Percentiles rank a stretch among this genome's conserved stretches.
Evolutionary conservation across 2,888 invertebrate species (phyloP).

Genomic region (Nephrotoma flavescens): DNA sequence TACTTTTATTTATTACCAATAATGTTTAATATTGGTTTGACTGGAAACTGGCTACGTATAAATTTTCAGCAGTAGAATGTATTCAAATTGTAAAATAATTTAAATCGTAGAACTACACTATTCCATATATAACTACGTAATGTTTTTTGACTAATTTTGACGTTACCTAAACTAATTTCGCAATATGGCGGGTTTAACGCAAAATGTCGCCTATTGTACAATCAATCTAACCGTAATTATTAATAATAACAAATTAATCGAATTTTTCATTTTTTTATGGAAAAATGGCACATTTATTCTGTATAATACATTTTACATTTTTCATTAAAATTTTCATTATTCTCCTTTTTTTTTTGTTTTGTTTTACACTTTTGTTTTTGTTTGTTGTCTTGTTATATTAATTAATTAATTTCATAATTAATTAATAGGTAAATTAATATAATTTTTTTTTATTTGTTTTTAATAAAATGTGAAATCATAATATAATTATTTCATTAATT

Average conservation of each 20-base stretch:
- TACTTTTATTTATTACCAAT: no score
- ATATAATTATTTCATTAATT: not conserved
- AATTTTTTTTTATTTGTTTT: not conserved
- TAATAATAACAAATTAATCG: not conserved
- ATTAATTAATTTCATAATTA: not conserved
- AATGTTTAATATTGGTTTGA: no score
- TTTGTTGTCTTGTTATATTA: conserved; percentile 6
- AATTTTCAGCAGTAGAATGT: no score
- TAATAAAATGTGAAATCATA: not conserved
- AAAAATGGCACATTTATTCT: conserved; percentile 17
- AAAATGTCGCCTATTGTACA: no score
- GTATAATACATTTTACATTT: conserved; percentile 12
- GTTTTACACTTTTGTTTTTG: not conserved
- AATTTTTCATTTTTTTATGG: conserved; percentile 9
- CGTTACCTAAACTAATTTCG: no score
- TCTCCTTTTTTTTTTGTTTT: conserved; percentile 9
- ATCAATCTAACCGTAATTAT: no score
- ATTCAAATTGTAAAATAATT: no score
- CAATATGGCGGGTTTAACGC: no score
- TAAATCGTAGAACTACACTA: no score
- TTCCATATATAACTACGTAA: no score
- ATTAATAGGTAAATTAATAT: not conserved
- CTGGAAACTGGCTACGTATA: no score
- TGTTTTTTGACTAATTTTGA: no score
- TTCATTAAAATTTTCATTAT: conserved; percentile 6